Conservation (phyloP, 1,140 invertebrate species). For the Bombus waltoni region DNA sequence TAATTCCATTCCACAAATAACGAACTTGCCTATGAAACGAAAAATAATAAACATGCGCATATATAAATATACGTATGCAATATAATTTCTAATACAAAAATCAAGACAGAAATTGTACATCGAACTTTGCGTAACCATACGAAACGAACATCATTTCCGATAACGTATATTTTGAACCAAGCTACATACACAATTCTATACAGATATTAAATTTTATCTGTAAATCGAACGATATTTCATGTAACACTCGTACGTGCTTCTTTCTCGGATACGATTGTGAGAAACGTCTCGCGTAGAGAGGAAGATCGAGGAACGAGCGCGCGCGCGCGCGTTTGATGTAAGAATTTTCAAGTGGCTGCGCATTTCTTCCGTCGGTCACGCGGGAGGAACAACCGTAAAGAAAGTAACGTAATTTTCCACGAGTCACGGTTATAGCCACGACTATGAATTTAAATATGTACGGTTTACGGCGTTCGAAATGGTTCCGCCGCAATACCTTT, state of each 20-base stretch:
- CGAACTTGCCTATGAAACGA: neutral
- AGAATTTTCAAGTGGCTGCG: neutral
- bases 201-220: no score
- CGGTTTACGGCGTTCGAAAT: slow-evolving; percentile 20
- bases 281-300: neutral
- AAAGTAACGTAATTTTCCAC: slow-evolving; percentile 46
- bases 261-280: neutral
- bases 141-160: neutral
- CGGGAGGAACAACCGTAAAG: slow-evolving; percentile 19
- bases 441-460: slow-evolving; percentile 26
- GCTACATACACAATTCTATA: no score
- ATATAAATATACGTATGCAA: neutral
- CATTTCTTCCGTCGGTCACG: slow-evolving; percentile 16
- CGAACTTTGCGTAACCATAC: neutral
- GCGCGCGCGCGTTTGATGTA: neutral
- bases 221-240: neutral
- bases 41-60: neutral
- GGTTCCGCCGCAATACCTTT: slow-evolving; percentile 21
- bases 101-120: neutral
- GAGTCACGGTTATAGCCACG: slow-evolving; percentile 38
- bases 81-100: neutral
- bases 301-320: neutral
- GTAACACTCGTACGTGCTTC: neutral
- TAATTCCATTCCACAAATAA: no score
- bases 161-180: neutral